These are phyloP conservation scores for Hyles vespertilio DNA, from an alignment of 1,140 invertebrate genomes.

Conservation along the genomic window DNA sequence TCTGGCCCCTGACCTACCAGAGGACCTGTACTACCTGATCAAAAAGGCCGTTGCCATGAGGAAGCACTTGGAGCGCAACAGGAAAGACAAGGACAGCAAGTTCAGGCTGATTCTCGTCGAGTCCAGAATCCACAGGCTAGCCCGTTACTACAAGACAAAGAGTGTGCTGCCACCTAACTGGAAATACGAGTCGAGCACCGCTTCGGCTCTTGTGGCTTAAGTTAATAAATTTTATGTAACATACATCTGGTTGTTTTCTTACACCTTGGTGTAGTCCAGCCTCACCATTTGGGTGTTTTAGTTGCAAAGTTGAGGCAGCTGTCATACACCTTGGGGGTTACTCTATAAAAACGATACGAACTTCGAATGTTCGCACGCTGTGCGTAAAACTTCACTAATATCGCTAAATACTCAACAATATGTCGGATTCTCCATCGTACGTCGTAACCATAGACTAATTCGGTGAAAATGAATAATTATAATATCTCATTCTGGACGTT, in stretches of 20 bases:
- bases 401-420: no score
- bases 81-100: constrained; percentile 98
- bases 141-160: constrained; percentile 99
- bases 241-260: not conserved
- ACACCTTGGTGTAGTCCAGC: no score
- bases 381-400: no score
- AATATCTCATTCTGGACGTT: no score
- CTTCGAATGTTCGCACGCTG: no score
- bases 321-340: no score
- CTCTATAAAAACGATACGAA: no score
- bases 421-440: no score
- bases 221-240: constrained; percentile 23
- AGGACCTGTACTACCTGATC: constrained; percentile 98
- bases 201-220: constrained; percentile 98
- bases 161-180: constrained; percentile 96
- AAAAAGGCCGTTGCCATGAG: constrained; percentile 99
- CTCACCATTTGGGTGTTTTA: no score
- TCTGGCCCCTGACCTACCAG: constrained; percentile 96
- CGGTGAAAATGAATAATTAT: no score
- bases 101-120: constrained; percentile 99
- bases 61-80: constrained; percentile 98
- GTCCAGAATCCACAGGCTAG: constrained; percentile 97
- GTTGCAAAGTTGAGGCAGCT: no score
- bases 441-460: no score
- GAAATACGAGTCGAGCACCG: constrained; percentile 99